Evolutionary conservation across 2,888 invertebrate genomes (phyloP), one percentile per base, ranked within the genome.

Genomic region (Pseudoips prasinana): DNA sequence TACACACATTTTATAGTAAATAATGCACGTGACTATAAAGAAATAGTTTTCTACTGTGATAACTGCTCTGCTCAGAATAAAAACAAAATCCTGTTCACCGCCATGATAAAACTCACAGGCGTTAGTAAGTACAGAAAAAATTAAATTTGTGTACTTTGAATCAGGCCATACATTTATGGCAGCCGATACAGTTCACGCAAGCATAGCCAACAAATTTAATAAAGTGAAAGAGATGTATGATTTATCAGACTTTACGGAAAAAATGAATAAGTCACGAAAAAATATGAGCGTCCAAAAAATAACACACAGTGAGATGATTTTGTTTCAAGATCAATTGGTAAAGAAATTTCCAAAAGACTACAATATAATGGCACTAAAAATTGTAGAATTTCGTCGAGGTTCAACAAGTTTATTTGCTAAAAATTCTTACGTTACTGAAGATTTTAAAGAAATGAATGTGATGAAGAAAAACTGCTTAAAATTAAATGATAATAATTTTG

Each of bases 11-110:
- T 36, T 20, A 33, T 41, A 8, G 7, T 27, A 19, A 27, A 26
- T 9, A 25, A 26, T 36, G 26, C 30, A 14, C 19, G 23, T 10
- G 26, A 36, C 8, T 10, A 25, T 26, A 10, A 36, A 30, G 27
- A 25, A 26, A 30, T 36, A n/a, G 8, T 29, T 22, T 22, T 39
- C 29, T 33, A 39, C 29, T 33, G 33, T 33, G 33, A 39, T 22
- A 39, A 39, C 23, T 33, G 33, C 39, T 25, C 39, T 29, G 25
- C 39, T 26, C 33, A 33, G 23, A 33, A 33, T 33, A 33, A 39
- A 33, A 39, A 29, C 27, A 29, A 25, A 25, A 33, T 33, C 17
- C 25, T 33, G 25, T 33, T 33, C 22, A 29, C 39, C n/a, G 26
- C 39, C 7, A 29, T 39, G 39, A 33, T 39, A 20, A 11, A 39